These are phyloP conservation scores for Papilio aristodemus DNA, from an alignment of 1,140 invertebrate genomes.

Conservation along the genomic window DNA sequence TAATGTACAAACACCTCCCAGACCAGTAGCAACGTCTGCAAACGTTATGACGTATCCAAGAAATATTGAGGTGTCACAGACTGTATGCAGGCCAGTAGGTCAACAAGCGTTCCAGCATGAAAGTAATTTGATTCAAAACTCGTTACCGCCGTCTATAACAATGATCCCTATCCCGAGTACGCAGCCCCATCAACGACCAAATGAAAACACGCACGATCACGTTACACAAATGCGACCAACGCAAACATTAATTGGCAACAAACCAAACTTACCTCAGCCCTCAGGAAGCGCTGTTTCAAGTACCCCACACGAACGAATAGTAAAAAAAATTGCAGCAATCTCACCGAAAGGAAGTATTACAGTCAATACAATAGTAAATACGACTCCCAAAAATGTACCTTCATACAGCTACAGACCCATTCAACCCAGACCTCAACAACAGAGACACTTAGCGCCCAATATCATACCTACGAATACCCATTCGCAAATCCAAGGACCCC, in stretches of 20 bases:
- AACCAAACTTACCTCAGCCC: constrained; percentile 6
- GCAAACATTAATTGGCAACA: constrained; percentile 28
- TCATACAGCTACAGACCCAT: constrained; percentile 44
- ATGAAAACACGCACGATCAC: constrained; percentile 34
- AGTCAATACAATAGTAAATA: constrained; percentile 36
- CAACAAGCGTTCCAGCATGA: constrained; percentile 40
- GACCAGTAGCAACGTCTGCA: background rate
- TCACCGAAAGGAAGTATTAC: constrained; percentile 35
- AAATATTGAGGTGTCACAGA: constrained; percentile 31
- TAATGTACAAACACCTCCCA: constrained; percentile 33
- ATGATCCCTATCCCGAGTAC: constrained; percentile 40
- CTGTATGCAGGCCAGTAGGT: constrained; percentile 35
- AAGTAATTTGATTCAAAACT: constrained; percentile 29
- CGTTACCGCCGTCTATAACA: constrained; percentile 39
- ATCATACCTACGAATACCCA: constrained; percentile 19
- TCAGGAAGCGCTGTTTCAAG: background rate
- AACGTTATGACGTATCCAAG: constrained; percentile 2
- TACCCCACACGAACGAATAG: constrained; percentile 34
- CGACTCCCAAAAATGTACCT: constrained; percentile 36
- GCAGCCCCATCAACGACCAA: constrained; percentile 37
- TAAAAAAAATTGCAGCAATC: constrained; percentile 33
- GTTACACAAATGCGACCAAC: constrained; percentile 38
- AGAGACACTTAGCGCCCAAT: constrained; percentile 36
- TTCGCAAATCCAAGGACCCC: constrained; percentile 15
- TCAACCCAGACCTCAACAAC: constrained; percentile 46